Conservation (phyloP, 1,140 invertebrate genomes). For the Aphelinus atriplicis region DNA sequence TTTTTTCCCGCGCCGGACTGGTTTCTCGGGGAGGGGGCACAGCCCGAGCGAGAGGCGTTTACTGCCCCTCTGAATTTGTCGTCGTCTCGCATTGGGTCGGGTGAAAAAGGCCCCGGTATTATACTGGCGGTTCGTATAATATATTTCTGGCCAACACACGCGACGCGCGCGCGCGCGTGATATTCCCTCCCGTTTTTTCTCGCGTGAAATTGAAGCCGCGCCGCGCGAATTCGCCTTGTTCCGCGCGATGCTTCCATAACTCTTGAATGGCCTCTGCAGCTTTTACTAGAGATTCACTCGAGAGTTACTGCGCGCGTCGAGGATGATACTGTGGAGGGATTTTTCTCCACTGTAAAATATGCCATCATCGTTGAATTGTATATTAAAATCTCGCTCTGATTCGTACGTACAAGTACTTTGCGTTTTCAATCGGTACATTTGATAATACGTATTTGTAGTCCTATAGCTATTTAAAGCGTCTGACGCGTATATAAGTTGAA, state of each 20-base stretch:
- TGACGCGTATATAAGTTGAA: no score
- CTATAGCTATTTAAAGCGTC: no score
- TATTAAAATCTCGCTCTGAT: conserved; percentile 10
- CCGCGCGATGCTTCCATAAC: conserved; percentile 38
- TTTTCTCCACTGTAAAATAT: conserved; percentile 28
- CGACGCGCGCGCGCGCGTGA: not conserved
- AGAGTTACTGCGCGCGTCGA: conserved; percentile 27
- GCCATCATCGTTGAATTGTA: not conserved
- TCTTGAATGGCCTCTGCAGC: conserved; percentile 31
- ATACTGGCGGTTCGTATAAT: conserved; percentile 18
- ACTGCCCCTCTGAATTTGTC: conserved; percentile 38
- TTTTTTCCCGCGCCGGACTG: conserved; percentile 30
- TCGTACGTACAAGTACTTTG: not conserved
- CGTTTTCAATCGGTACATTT: no score
- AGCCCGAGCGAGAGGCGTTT: conserved; percentile 29
- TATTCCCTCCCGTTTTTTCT: conserved; percentile 13
- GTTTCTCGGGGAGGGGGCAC: not conserved
- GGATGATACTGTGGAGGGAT: conserved; percentile 12
- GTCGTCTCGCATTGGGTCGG: not conserved
- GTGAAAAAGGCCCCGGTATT: conserved; percentile 23
- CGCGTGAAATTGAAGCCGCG: conserved; percentile 21
- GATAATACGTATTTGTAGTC: no score
- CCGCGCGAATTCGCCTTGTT: conserved; percentile 22
- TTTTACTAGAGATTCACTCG: conserved; percentile 36
- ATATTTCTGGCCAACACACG: conserved; percentile 11